Conservation (phyloP, 2,113 vertebrate species). For the Takifugu flavidus region DNA sequence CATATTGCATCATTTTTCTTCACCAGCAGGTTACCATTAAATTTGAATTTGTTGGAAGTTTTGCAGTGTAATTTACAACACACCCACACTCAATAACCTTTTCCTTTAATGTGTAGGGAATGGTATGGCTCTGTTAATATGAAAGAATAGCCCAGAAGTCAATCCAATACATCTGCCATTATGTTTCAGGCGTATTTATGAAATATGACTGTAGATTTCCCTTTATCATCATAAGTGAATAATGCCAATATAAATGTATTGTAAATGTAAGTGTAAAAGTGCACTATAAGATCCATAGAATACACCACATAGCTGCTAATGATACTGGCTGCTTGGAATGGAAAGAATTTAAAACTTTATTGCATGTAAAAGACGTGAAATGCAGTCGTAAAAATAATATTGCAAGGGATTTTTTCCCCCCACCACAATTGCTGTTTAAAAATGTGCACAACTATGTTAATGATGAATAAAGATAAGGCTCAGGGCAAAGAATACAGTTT, state of each 20-base stretch:
- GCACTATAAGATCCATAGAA: constrained; percentile 1
- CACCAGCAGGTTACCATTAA: constrained; percentile 78
- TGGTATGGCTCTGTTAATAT: constrained; percentile 73
- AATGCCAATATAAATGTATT: constrained; percentile 6
- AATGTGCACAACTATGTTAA: too few relatives aligned
- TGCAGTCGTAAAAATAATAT: constrained; percentile 9
- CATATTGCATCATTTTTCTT: constrained; percentile 81
- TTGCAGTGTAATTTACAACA: constrained; percentile 75
- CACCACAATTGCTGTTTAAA: too few relatives aligned
- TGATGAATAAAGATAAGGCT: too few relatives aligned
- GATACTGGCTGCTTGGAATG: constrained; percentile 11
- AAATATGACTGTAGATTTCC: constrained; percentile 13
- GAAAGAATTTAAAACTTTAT: constrained; percentile 14
- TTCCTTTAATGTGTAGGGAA: constrained; percentile 77
- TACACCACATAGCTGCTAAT: constrained; percentile 7
- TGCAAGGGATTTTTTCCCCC: constrained; percentile 7
- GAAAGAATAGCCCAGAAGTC: constrained; percentile 70
- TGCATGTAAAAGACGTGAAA: constrained; percentile 19
- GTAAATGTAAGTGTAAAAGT: not conserved
- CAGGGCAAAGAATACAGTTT: too few relatives aligned
- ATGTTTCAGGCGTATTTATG: constrained; percentile 39
- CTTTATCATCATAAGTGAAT: constrained; percentile 17
- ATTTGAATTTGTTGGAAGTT: constrained; percentile 80
- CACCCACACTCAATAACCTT: constrained; percentile 73
- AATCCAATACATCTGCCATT: constrained; percentile 44